Conservation (phyloP, 2,888 invertebrate genomes). For the Acleris laterana region DNA sequence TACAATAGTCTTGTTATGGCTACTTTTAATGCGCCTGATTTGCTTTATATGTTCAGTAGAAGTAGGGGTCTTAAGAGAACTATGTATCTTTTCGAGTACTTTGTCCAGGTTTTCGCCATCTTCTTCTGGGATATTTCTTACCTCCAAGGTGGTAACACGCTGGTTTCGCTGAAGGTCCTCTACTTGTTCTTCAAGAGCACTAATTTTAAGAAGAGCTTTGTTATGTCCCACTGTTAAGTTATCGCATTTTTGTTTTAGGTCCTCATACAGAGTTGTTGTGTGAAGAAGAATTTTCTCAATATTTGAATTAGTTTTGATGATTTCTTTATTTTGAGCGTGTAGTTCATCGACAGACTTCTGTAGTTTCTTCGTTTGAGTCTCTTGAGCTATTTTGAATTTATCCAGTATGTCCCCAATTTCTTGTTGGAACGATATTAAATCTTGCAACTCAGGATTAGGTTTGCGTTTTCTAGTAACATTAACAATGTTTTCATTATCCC, state of each 20-base stretch:
- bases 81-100: background rate
- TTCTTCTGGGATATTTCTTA: background rate
- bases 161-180: too few relatives aligned
- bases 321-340: too few relatives aligned
- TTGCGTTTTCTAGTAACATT: background rate
- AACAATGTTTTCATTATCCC: too few relatives aligned
- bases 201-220: too few relatives aligned
- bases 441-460: background rate
- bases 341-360: slow-evolving; percentile 19
- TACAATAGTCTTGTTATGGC: too few relatives aligned
- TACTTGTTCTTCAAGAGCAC: too few relatives aligned
- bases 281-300: too few relatives aligned
- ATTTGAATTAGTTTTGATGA: too few relatives aligned
- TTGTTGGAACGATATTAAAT: background rate
- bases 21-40: too few relatives aligned
- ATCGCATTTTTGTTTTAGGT: too few relatives aligned
- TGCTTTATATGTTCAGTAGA: background rate
- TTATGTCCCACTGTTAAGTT: too few relatives aligned
- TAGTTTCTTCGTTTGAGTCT: background rate
- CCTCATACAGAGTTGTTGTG: too few relatives aligned
- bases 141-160: background rate
- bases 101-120: background rate
- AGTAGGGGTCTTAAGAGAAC: background rate
- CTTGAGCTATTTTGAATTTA: background rate
- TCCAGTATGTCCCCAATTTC: background rate